These are phyloP conservation scores for Drosophila borealis DNA, from an alignment of 2,888 invertebrate genomes.

Conservation along the genomic window DNA sequence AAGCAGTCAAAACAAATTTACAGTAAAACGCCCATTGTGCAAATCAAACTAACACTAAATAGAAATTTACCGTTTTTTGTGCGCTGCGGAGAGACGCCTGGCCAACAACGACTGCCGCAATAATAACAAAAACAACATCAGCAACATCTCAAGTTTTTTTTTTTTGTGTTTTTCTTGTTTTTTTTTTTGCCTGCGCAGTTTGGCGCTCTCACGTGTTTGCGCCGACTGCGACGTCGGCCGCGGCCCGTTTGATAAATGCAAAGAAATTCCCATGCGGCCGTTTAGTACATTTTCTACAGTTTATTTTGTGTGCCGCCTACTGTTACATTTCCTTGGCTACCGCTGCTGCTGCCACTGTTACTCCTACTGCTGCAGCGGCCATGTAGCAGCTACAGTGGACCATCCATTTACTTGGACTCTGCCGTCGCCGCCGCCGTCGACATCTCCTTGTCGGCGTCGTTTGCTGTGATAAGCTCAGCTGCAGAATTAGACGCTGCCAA, in stretches of 20 bases:
- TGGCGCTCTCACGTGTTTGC: constrained; percentile 66
- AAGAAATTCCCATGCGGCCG: constrained; percentile 76
- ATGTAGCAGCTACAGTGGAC: constrained; percentile 47
- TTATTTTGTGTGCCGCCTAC: constrained; percentile 58
- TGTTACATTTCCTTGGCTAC: constrained; percentile 40
- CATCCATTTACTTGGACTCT: constrained; percentile 44
- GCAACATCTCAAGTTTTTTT: constrained; percentile 32
- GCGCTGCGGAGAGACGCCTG: constrained; percentile 14
- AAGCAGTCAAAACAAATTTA: constrained; percentile 25
- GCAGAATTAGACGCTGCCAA: constrained; percentile 28
- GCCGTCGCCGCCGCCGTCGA: constrained; percentile 11
- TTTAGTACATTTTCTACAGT: constrained; percentile 66
- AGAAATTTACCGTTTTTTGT: constrained; percentile 41
- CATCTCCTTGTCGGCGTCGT: constrained; percentile 20
- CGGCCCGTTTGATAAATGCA: constrained; percentile 65
- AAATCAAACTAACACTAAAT: constrained; percentile 18
- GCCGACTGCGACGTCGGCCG: constrained; percentile 57
- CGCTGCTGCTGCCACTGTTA: constrained; percentile 10
- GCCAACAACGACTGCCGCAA: constrained; percentile 41
- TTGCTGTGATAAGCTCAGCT: constrained; percentile 49
- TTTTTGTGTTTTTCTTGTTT: constrained; percentile 17
- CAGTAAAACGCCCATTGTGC: constrained; percentile 14
- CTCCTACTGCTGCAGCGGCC: constrained; percentile 11
- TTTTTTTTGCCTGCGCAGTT: constrained; percentile 61
- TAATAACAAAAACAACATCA: constrained; percentile 35